These are phyloP conservation scores for Rhynchophorus ferrugineus DNA, from an alignment of 1,140 invertebrate species.

Conservation along the genomic window DNA sequence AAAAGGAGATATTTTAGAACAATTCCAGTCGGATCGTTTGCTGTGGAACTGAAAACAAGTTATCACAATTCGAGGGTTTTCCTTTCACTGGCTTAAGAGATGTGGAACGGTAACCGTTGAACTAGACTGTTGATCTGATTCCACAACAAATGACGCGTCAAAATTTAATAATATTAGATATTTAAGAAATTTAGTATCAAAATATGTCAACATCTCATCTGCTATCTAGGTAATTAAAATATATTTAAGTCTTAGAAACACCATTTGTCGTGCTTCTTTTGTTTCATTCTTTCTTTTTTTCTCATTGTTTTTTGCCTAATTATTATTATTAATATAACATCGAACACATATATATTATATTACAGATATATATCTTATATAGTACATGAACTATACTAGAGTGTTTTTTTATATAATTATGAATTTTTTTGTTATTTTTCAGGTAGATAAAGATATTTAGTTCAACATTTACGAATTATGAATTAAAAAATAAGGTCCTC, in stretches of 20 bases:
- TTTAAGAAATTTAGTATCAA: slow-evolving; percentile 37
- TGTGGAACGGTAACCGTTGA: too few relatives aligned
- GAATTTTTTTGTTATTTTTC: too few relatives aligned
- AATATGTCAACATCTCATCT: slow-evolving; percentile 37
- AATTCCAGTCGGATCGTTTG: slow-evolving; percentile 3
- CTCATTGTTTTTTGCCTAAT: slow-evolving; percentile 9
- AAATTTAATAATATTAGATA: slow-evolving; percentile 13
- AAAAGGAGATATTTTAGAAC: slow-evolving; percentile 5
- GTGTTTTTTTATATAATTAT: too few relatives aligned
- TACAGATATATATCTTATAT: slow-evolving; percentile 13
- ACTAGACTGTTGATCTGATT: background rate
- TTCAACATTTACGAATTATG: too few relatives aligned
- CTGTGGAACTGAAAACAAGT: background rate
- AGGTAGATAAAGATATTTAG: too few relatives aligned
- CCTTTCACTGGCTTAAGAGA: too few relatives aligned
- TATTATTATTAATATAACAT: slow-evolving; percentile 27
- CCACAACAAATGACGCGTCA: slow-evolving; percentile 1
- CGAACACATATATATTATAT: slow-evolving; percentile 33
- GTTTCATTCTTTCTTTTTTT: too few relatives aligned
- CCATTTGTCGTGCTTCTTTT: slow-evolving; percentile 10
- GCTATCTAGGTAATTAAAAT: slow-evolving; percentile 39
- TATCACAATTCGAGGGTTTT: too few relatives aligned
- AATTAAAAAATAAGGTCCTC: slow-evolving; percentile 18
- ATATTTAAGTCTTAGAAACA: slow-evolving; percentile 31
- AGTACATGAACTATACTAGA: too few relatives aligned